phyloP scores from a whole-genome alignment of 1,140 invertebrate genomes.

The Rhizoglyphus robini region DNA sequence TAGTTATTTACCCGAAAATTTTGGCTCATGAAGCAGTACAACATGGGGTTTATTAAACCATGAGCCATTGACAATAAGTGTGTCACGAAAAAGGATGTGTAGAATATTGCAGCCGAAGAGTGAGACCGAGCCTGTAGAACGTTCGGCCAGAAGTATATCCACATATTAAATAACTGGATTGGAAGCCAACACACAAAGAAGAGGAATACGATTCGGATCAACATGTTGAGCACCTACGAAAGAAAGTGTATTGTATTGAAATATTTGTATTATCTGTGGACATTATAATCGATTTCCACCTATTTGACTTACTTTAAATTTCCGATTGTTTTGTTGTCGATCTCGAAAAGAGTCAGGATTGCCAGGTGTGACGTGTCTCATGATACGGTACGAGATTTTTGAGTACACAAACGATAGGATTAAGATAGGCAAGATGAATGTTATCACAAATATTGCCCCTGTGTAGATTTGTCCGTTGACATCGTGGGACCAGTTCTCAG shows the following conservation, averaged over 20 bases:
- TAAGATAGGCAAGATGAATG: conserved; percentile 39
- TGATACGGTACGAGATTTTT: conserved; percentile 34
- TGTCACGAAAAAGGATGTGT: conserved; percentile 35
- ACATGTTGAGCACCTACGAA: conserved; percentile 42
- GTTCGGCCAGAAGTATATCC: conserved; percentile 29
- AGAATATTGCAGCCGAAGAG: conserved; percentile 29
- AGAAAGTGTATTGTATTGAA: neutral
- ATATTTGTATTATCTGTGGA: neutral
- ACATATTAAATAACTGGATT: conserved; percentile 33
- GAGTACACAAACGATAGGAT: conserved; percentile 39
- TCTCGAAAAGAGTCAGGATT: conserved; percentile 39
- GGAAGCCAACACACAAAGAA: conserved; percentile 44
- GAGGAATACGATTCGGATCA: conserved; percentile 39
- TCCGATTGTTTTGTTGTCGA: conserved; percentile 32
- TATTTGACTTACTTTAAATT: conserved; percentile 36
- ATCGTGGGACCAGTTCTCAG: conserved; percentile 30
- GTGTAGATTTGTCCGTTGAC: conserved; percentile 30
- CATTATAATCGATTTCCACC: neutral
- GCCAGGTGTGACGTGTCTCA: conserved; percentile 38
- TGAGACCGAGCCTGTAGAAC: conserved; percentile 24
- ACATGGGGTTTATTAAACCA: conserved; percentile 69
- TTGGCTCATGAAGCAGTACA: conserved; percentile 73
- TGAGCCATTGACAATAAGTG: conserved; percentile 50
- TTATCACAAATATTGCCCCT: conserved; percentile 37
- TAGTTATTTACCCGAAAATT: conserved; percentile 68